Evolutionary conservation across 2,797 vertebrate genomes (phyloP).

Genomic region (Poeciliopsis infans): DNA sequence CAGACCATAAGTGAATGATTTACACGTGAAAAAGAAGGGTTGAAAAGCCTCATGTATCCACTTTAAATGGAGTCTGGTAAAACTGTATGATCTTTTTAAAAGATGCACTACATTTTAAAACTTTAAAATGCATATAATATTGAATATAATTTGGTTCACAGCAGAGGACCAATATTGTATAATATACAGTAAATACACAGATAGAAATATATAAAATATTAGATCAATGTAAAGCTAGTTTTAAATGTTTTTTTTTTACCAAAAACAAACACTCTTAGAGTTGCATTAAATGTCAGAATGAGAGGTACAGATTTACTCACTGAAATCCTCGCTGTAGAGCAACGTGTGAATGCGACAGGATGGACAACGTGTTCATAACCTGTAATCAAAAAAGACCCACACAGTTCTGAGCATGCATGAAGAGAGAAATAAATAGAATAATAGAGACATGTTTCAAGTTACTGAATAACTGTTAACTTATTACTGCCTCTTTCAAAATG

Average conservation of each 20-base stretch:
- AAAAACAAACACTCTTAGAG: neutral
- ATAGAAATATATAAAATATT: neutral
- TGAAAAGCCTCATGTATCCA: too few species aligned
- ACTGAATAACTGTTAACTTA: slow-evolving; percentile 12
- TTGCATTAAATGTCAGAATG: neutral
- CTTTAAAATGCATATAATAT: neutral
- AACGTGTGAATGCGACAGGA: slow-evolving; percentile 83
- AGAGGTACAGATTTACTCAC: slow-evolving; percentile 76
- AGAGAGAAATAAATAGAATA: neutral
- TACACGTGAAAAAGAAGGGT: too few species aligned
- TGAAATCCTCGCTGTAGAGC: slow-evolving; percentile 82
- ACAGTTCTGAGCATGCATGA: neutral
- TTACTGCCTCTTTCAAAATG: neutral
- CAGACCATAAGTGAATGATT: neutral
- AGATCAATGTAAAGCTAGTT: neutral
- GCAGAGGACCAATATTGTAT: neutral
- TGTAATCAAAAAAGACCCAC: slow-evolving; percentile 55
- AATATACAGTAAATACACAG: neutral
- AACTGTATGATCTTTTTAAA: neutral
- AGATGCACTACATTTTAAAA: neutral
- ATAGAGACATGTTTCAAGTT: slow-evolving; percentile 15
- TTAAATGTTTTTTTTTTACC: neutral
- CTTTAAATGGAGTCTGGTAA: neutral
- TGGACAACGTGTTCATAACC: slow-evolving; percentile 89
- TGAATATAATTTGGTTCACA: neutral